Evolutionary conservation across 2,113 vertebrate genomes (phyloP).

Genomic region (Verasper variegatus): DNA sequence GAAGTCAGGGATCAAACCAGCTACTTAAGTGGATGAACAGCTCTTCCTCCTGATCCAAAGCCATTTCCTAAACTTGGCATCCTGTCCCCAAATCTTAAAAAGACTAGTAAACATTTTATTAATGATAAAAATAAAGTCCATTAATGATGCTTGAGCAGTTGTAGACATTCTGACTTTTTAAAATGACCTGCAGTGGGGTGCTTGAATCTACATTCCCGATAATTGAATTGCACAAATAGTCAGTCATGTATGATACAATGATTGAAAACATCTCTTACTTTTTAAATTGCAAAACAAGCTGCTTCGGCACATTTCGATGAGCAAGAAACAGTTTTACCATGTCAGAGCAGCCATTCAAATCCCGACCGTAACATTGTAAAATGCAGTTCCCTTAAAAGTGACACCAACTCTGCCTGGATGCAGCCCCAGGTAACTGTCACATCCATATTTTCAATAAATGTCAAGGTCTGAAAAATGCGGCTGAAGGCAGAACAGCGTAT

Average conservation of each 20-base stretch:
- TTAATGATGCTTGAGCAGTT: too few relatives aligned
- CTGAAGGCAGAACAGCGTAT: slow-evolving; percentile 8
- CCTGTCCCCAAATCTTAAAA: too few relatives aligned
- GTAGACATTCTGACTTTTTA: not conserved
- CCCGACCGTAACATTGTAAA: not conserved
- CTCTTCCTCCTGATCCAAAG: too few relatives aligned
- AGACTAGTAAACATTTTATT: too few relatives aligned
- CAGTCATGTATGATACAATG: not conserved
- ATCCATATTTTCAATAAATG: slow-evolving; percentile 42
- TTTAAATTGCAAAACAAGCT: slow-evolving; percentile 1
- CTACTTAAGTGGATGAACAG: too few relatives aligned
- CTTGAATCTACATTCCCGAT: too few relatives aligned
- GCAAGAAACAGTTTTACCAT: not conserved
- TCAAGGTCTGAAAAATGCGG: slow-evolving; percentile 36
- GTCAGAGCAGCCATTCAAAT: not conserved
- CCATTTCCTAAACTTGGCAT: too few relatives aligned
- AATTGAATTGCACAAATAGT: not conserved
- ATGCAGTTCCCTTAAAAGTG: not conserved
- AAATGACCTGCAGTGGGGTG: not conserved
- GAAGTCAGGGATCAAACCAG: too few relatives aligned
- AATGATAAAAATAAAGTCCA: too few relatives aligned
- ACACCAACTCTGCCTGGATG: slow-evolving; percentile 9
- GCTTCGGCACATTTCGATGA: not conserved
- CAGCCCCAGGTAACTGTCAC: slow-evolving; percentile 25
- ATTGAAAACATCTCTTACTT: not conserved